A percentile compares a stretch with the other conserved stretches of the same genome.
phyloP scores from a whole-genome alignment of 2,888 invertebrate genomes.

The Dicyrtoma fusca region DNA sequence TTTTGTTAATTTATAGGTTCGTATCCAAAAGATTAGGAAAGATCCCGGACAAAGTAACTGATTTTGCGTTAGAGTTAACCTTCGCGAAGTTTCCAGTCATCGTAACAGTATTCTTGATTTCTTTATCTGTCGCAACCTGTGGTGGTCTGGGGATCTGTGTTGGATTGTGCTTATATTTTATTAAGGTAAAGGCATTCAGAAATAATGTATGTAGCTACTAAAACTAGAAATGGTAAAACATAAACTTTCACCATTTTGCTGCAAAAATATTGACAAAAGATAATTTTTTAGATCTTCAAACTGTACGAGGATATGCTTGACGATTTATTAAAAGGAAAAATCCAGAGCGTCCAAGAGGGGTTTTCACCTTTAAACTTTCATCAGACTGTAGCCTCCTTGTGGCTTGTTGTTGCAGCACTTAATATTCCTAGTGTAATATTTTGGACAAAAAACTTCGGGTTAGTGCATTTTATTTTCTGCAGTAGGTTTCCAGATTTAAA shows the following conservation, averaged over 20 bases:
- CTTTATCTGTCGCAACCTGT: constrained; percentile 70
- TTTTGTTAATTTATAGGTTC: constrained; percentile 41
- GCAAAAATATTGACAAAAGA: too few relatives aligned
- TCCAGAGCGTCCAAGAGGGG: constrained; percentile 41
- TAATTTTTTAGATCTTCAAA: constrained; percentile 67
- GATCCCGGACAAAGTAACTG: constrained; percentile 51
- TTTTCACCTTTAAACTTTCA: constrained; percentile 66
- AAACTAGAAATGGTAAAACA: too few relatives aligned
- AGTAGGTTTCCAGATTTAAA: too few relatives aligned
- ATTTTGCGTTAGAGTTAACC: constrained; percentile 50
- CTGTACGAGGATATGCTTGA: constrained; percentile 77
- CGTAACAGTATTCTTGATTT: constrained; percentile 68
- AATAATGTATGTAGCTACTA: too few relatives aligned
- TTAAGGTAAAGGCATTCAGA: too few relatives aligned
- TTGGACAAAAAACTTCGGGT: constrained; percentile 82
- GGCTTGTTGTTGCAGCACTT: constrained; percentile 68
- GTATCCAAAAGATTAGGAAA: constrained; percentile 45
- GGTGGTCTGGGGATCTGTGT: constrained; percentile 73
- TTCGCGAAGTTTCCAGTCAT: constrained; percentile 72
- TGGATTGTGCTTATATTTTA: constrained; percentile 71
- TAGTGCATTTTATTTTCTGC: constrained; percentile 59
- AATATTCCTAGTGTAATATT: constrained; percentile 74
- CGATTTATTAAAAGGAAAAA: constrained; percentile 63
- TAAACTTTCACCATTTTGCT: constrained; percentile 14
- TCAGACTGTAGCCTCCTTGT: constrained; percentile 71